Conservation (phyloP, 2,113 vertebrate genomes). For the Stegastes partitus region DNA sequence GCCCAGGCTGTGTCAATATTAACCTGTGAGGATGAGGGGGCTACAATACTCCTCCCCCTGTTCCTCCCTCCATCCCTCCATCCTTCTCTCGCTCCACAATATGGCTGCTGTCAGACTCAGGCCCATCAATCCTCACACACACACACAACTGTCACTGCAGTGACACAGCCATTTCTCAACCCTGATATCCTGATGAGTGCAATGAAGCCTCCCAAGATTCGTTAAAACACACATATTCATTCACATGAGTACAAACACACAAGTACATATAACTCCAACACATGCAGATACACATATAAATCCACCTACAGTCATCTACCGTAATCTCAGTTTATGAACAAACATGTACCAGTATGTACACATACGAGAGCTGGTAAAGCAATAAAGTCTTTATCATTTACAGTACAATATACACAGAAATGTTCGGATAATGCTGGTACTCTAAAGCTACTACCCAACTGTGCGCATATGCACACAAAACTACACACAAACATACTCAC, state of each 20-base stretch:
- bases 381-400: conserved; percentile 59
- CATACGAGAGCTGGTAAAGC: conserved; percentile 53
- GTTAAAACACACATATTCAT: conserved; percentile 93
- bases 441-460: conserved; percentile 69
- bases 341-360: conserved; percentile 60
- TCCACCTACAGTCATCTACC: conserved; percentile 29
- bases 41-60: conserved; percentile 57
- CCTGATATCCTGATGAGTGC: conserved; percentile 96
- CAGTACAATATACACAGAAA: conserved; percentile 57
- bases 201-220: conserved; percentile 94
- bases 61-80: conserved; percentile 58
- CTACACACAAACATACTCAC: conserved; percentile 55
- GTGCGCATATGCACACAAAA: conserved; percentile 54
- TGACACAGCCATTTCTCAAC: conserved; percentile 95
- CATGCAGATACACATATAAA: conserved; percentile 46
- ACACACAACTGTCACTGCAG: conserved; percentile 88
- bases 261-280: conserved; percentile 34
- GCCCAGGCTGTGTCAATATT: conserved; percentile 84
- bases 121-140: conserved; percentile 72
- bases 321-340: conserved; percentile 47
- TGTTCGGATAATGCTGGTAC: conserved; percentile 48
- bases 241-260: conserved; percentile 77
- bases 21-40: conserved; percentile 80
- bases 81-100: conserved; percentile 68
- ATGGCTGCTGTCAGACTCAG: conserved; percentile 73